Conservation (phyloP, 1,140 invertebrate species). For the Acromyrmex heyeri region DNA sequence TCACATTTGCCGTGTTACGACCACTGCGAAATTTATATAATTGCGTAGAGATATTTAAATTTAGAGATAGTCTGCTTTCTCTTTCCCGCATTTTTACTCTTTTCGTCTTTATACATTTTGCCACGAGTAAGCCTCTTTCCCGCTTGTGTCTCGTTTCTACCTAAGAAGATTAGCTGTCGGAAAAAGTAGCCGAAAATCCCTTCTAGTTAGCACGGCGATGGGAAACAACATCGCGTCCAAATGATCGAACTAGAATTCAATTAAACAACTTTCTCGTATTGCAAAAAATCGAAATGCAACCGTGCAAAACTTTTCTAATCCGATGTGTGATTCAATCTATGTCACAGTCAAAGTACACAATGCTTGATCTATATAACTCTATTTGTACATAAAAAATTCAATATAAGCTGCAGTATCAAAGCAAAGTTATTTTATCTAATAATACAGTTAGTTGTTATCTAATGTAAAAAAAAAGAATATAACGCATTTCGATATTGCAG, state of each 20-base stretch:
- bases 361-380: slow-evolving; percentile 1
- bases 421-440: not conserved
- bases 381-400: slow-evolving; percentile 9
- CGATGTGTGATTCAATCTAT: slow-evolving; percentile 7
- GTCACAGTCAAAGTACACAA: not conserved
- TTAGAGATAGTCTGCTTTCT: not conserved
- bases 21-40: not conserved
- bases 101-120: slow-evolving; percentile 18
- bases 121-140: slow-evolving; percentile 35
- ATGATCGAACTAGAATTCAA: slow-evolving; percentile 19
- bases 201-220: not conserved
- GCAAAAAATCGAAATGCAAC: slow-evolving; percentile 14
- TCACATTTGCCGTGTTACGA: not conserved
- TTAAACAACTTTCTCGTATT: slow-evolving; percentile 36
- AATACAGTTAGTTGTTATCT: too few species aligned
- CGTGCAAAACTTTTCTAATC: slow-evolving; percentile 29
- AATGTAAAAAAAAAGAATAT: not conserved
- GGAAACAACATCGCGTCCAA: slow-evolving; percentile 25
- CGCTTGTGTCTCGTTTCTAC: not conserved
- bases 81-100: not conserved
- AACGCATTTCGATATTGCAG: not conserved
- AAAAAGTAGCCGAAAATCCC: slow-evolving; percentile 46
- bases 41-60: slow-evolving; percentile 34
- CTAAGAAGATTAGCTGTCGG: slow-evolving; percentile 44
- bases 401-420: not conserved